These are phyloP conservation scores for Helicoverpa zea DNA, from an alignment of 1,140 invertebrate genomes.

Conservation along the genomic window DNA sequence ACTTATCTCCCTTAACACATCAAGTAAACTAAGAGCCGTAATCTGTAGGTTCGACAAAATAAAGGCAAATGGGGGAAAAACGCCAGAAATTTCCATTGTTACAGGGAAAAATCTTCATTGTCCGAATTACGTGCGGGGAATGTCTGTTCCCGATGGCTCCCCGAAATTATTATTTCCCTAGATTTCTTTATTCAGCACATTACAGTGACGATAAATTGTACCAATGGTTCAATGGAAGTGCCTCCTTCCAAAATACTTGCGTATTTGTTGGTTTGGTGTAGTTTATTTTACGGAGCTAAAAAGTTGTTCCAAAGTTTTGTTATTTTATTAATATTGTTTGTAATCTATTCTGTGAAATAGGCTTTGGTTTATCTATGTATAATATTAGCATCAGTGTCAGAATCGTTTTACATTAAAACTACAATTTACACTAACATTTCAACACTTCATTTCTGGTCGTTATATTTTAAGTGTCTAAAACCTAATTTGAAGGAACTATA, in stretches of 20 bases:
- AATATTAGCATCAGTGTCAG: too few species aligned
- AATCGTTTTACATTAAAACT: too few species aligned
- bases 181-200: slow-evolving; percentile 60
- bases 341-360: neutral
- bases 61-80: slow-evolving; percentile 31
- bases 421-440: too few species aligned
- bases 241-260: neutral
- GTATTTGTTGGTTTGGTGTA: neutral
- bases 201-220: slow-evolving; percentile 50
- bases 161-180: slow-evolving; percentile 72
- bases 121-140: slow-evolving; percentile 72
- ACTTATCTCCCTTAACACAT: slow-evolving; percentile 36
- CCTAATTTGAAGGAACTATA: too few species aligned
- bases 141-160: slow-evolving; percentile 61
- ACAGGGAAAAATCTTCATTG: slow-evolving; percentile 71
- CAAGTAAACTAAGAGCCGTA: slow-evolving; percentile 41
- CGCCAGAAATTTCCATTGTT: slow-evolving; percentile 58
- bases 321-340: too few species aligned
- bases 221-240: slow-evolving; percentile 46
- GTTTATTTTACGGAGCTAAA: too few species aligned
- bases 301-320: too few species aligned
- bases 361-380: too few species aligned
- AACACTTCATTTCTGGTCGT: too few species aligned
- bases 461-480: too few species aligned
- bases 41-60: slow-evolving; percentile 28